These are phyloP conservation scores for Campopleginae sp. DNA, from an alignment of 2,888 invertebrate genomes.

Conservation along the genomic window DNA sequence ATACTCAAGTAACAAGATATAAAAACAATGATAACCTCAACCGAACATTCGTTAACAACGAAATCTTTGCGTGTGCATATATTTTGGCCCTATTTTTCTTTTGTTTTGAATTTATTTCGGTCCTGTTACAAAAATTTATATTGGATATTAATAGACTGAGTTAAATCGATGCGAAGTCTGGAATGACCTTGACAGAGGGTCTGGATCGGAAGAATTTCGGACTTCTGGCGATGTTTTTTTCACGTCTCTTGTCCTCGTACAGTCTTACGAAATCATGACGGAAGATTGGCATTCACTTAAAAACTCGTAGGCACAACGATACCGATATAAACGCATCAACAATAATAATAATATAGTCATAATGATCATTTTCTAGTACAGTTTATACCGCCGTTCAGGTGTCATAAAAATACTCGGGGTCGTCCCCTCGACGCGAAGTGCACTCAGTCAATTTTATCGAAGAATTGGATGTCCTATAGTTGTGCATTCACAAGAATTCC, in stretches of 20 bases:
- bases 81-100: background rate
- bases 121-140: background rate
- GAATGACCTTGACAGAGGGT: too few relatives aligned
- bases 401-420: background rate
- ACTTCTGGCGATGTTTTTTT: background rate
- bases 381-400: background rate
- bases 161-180: too few relatives aligned
- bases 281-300: background rate
- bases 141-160: too few relatives aligned
- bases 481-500: conserved; percentile 11
- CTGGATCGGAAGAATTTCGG: too few relatives aligned
- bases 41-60: background rate
- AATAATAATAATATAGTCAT: background rate
- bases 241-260: background rate
- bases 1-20: conserved; percentile 28
- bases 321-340: background rate
- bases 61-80: background rate
- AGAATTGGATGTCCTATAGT: background rate
- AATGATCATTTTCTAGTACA: background rate
- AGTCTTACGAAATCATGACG: background rate
- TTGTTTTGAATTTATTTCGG: background rate
- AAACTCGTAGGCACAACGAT: background rate
- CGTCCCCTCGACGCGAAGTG: background rate
- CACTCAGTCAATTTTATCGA: conserved; percentile 26
- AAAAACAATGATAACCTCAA: conserved; percentile 3